These are phyloP conservation scores for Oreortyx pictus DNA, from an alignment of 2,797 vertebrate species.

Conservation along the genomic window DNA sequence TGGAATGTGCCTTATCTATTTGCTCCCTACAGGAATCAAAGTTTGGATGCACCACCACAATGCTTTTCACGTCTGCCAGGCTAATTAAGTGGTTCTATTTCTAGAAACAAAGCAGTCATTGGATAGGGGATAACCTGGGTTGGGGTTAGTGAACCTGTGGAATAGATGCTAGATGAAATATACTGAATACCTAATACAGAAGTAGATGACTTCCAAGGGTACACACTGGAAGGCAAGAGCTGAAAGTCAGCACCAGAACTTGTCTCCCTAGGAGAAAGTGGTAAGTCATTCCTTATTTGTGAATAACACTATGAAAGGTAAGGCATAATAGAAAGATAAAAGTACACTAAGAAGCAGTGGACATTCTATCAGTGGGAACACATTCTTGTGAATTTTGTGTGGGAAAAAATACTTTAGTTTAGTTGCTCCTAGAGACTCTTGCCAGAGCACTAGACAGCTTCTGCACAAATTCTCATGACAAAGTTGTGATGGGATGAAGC, in stretches of 20 bases:
- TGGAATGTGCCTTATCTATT: neutral
- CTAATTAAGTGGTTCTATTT: neutral
- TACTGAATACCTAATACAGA: neutral
- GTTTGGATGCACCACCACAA: neutral
- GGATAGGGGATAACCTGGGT: too few species aligned
- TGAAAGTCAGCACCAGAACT: neutral
- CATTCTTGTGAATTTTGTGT: accelerated
- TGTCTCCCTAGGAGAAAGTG: neutral
- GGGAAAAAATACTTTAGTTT: neutral
- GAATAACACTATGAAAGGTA: neutral
- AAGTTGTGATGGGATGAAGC: neutral
- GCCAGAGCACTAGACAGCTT: neutral
- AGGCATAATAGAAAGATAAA: neutral
- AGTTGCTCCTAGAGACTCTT: neutral
- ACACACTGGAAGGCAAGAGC: neutral
- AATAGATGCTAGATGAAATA: neutral
- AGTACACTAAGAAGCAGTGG: neutral
- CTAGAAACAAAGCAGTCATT: neutral
- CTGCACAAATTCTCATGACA: neutral
- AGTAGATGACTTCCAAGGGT: neutral
- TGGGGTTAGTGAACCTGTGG: too few species aligned
- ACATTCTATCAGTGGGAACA: neutral
- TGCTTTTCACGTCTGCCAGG: too few species aligned
- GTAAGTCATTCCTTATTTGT: neutral
- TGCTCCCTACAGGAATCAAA: neutral